Conservation (phyloP, 2,797 vertebrate species). For the Tapera naevia region DNA sequence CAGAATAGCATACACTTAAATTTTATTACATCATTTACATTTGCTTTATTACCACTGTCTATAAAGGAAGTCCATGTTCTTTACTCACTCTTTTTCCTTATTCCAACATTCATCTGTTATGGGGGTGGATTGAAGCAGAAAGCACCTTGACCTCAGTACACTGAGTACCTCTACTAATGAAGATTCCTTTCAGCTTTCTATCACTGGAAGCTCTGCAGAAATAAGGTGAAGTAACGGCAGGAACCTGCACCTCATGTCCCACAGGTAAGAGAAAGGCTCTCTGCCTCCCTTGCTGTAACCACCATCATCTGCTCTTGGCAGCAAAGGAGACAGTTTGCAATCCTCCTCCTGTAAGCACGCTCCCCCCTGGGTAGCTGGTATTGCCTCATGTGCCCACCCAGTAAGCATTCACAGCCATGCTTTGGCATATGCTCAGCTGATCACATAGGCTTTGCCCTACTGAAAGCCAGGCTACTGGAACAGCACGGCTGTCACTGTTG, state of each 20-base stretch:
- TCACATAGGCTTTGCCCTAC: rapidly evolving
- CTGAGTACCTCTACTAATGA: rapidly evolving
- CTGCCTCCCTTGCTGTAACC: neutral
- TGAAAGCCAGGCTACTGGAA: neutral
- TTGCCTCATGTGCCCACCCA: neutral
- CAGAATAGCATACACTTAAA: no score
- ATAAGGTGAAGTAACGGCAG: rapidly evolving
- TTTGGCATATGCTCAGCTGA: rapidly evolving
- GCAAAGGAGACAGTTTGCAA: no score
- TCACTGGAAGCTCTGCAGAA: neutral
- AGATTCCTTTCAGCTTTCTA: neutral
- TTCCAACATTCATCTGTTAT: rapidly evolving
- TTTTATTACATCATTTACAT: no score
- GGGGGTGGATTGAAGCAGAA: neutral
- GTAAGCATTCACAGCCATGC: rapidly evolving
- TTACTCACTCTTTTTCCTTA: neutral
- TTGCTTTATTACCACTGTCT: neutral
- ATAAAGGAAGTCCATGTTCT: neutral
- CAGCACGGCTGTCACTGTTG: no score
- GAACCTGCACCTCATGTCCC: rapidly evolving
- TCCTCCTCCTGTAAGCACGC: neutral
- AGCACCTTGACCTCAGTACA: rapidly evolving
- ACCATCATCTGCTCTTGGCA: neutral
- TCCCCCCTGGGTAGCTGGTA: neutral
- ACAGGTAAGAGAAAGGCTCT: neutral